Conservation (phyloP, 2,888 invertebrate genomes). For the Meandrusa payeni region DNA sequence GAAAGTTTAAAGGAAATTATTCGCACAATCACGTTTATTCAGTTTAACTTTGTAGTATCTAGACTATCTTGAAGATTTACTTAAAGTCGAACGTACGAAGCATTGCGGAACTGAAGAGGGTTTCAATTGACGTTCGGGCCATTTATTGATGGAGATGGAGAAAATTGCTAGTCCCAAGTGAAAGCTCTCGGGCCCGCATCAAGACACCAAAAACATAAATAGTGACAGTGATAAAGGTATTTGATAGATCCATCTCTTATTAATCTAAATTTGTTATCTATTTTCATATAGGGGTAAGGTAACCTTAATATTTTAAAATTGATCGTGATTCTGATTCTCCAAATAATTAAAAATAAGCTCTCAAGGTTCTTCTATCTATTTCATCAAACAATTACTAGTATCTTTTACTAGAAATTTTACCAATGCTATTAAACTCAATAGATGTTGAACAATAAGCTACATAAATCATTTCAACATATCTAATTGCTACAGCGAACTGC, state of each 20-base stretch:
- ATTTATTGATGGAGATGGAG: slow-evolving; percentile 16
- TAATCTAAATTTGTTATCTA: neutral
- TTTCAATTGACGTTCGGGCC: slow-evolving; percentile 18
- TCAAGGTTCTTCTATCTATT: no score
- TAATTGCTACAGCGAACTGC: slow-evolving; percentile 15
- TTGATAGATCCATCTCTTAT: neutral
- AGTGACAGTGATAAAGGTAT: slow-evolving; percentile 14
- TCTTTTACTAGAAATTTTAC: no score
- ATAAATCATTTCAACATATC: slow-evolving; percentile 11
- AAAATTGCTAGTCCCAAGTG: slow-evolving; percentile 10
- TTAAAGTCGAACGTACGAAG: slow-evolving; percentile 10
- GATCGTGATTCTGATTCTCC: no score
- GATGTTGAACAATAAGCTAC: slow-evolving; percentile 6
- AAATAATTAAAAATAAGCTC: no score
- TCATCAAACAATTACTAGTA: no score
- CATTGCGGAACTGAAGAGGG: slow-evolving; percentile 24
- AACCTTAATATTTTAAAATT: no score
- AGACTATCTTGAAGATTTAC: neutral
- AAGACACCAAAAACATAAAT: slow-evolving; percentile 5
- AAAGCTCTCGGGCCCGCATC: slow-evolving; percentile 4
- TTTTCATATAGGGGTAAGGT: no score
- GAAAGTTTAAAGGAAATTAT: neutral
- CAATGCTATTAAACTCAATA: neutral
- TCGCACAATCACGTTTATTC: neutral
- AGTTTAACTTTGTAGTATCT: neutral